phyloP scores from a whole-genome alignment of 2,797 vertebrate species.

The Sebastes diaconus region DNA sequence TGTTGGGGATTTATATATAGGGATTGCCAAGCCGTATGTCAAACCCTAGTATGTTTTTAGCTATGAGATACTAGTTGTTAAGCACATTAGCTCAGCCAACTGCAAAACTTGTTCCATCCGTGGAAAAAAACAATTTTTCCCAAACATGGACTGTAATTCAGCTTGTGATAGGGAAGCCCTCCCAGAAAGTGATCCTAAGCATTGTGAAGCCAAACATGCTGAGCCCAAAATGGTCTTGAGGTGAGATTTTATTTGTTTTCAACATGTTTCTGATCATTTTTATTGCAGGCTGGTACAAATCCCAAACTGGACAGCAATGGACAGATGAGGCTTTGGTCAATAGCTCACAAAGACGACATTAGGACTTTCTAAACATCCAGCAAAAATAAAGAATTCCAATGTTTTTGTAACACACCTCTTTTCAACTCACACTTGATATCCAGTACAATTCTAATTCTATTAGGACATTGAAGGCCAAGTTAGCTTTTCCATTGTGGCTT shows the following conservation, averaged over 20 bases:
- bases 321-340: neutral
- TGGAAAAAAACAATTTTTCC: constrained; percentile 18
- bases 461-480: neutral
- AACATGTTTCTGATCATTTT: constrained; percentile 15
- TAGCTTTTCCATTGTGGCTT: neutral
- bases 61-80: neutral
- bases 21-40: constrained; percentile 16
- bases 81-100: constrained; percentile 4
- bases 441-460: neutral
- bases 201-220: neutral
- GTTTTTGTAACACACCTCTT: constrained; percentile 2
- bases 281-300: neutral
- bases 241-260: constrained; percentile 18
- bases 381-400: neutral
- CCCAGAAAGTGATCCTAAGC: neutral
- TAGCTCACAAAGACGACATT: neutral
- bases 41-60: constrained; percentile 11
- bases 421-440: neutral
- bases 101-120: constrained; percentile 1
- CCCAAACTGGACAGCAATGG: neutral
- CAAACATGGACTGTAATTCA: constrained; percentile 5
- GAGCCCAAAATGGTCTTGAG: neutral
- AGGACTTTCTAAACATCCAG: neutral
- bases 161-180: neutral
- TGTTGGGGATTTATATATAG: neutral